Percentiles rank a stretch among this genome's conserved stretches.
Conservation (phyloP, 2,113 vertebrate genomes). For the Cavia porcellus region DNA sequence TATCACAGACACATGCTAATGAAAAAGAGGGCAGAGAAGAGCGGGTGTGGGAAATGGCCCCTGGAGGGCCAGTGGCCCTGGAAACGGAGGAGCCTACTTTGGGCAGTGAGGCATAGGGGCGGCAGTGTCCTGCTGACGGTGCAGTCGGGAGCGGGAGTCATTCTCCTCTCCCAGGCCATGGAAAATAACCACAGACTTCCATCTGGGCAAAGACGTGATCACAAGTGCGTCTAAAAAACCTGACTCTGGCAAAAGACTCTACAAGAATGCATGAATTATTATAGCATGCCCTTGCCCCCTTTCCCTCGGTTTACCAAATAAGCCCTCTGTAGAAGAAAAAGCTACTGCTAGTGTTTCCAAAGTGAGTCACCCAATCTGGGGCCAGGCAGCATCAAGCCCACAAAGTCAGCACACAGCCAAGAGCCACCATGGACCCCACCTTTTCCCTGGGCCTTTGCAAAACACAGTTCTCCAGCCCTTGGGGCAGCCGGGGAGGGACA, state of each 20-base stretch:
- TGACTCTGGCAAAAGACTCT: background rate
- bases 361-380: background rate
- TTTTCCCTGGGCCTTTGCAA: background rate
- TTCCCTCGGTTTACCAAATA: slow-evolving; percentile 9
- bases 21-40: background rate
- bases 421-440: background rate
- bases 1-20: background rate
- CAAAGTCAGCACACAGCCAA: too few relatives aligned
- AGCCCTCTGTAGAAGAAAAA: background rate
- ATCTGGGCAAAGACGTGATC: background rate
- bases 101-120: fast-evolving
- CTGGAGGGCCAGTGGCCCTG: too few relatives aligned
- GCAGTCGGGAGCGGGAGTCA: background rate
- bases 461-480: background rate
- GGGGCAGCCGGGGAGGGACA: too few relatives aligned
- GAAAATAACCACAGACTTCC: background rate
- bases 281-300: background rate
- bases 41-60: background rate
- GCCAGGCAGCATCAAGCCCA: background rate
- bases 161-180: background rate
- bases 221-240: background rate
- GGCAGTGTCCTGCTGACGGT: background rate
- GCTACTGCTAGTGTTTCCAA: background rate
- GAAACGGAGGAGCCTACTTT: background rate
- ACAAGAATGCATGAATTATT: background rate